Evolutionary conservation across 2,888 invertebrate species (phyloP).

Genomic region (Malthinus flaveolus): DNA sequence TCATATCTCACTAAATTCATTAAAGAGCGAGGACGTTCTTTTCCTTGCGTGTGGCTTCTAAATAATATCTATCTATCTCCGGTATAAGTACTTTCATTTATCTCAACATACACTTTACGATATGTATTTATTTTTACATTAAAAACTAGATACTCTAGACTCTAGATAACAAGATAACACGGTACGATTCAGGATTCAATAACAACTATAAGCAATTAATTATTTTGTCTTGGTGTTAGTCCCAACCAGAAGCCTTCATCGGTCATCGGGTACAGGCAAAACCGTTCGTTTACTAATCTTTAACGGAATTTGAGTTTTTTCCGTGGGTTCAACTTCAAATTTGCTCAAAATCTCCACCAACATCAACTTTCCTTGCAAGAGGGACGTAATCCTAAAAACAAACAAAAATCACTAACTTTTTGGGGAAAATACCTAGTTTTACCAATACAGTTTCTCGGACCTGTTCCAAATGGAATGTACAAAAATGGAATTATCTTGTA

Average conservation of each 20-base stretch:
- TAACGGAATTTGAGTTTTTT: constrained; percentile 42
- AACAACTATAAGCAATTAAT: background rate
- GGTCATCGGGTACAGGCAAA: constrained; percentile 34
- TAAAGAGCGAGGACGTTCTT: too few relatives aligned
- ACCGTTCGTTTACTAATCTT: constrained; percentile 30
- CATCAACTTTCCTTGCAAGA: constrained; percentile 31
- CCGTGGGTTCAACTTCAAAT: constrained; percentile 43
- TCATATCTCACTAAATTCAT: too few relatives aligned
- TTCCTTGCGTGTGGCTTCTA: too few relatives aligned
- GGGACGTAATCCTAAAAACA: constrained; percentile 29
- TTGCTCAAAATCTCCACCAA: constrained; percentile 40
- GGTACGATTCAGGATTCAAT: too few relatives aligned
- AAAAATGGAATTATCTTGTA: background rate
- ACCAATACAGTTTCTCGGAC: background rate
- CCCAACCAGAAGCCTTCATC: background rate
- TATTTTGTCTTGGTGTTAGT: background rate
- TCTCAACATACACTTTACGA: too few relatives aligned
- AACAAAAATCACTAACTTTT: too few relatives aligned
- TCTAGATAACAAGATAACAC: too few relatives aligned
- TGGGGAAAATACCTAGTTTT: too few relatives aligned
- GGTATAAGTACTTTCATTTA: too few relatives aligned
- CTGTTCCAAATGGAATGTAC: background rate
- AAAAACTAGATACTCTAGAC: too few relatives aligned
- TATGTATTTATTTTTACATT: too few relatives aligned
- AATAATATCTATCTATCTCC: too few relatives aligned